Conservation (phyloP, 35 echinoderm and acorn worm species). For the Holothuria glaberrima region DNA sequence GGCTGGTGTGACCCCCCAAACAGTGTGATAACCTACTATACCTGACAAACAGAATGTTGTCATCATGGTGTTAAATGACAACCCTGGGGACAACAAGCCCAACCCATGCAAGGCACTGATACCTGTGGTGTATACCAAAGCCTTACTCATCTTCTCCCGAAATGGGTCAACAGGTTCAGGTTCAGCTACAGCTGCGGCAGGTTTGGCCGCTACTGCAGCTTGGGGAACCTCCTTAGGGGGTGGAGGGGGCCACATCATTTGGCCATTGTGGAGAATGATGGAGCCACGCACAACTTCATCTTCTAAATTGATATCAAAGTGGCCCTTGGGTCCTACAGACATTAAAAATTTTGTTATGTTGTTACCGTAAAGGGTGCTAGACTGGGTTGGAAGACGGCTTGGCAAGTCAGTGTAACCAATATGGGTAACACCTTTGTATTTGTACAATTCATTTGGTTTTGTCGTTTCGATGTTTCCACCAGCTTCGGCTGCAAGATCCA, state of each 20-base stretch:
- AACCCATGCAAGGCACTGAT: conserved; percentile 76
- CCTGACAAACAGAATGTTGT: conserved; percentile 92
- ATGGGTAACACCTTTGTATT: conserved; percentile 95
- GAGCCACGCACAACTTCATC: conserved; percentile 98
- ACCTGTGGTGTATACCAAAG: conserved; percentile 80
- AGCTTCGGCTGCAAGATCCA: conserved; percentile 93
- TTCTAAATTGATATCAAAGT: conserved; percentile 92
- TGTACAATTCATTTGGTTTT: conserved; percentile 86
- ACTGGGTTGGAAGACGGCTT: conserved; percentile 94
- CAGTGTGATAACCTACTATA: conserved; percentile 93
- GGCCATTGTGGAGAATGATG: conserved; percentile 82
- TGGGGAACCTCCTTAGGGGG: conserved; percentile 83
- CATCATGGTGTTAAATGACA: conserved; percentile 89
- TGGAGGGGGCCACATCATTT: conserved; percentile 99
- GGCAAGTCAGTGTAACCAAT: conserved; percentile 93
- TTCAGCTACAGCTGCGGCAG: conserved; percentile 45
- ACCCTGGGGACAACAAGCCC: conserved; percentile 78
- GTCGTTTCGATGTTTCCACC: conserved; percentile 98
- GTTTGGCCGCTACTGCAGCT: conserved; percentile 30
- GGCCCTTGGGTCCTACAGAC: conserved; percentile 86
- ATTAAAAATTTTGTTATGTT: conserved; percentile 97
- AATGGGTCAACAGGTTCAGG: conserved; percentile 73
- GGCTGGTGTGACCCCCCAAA: conserved; percentile 93
- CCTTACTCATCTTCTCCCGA: conserved; percentile 66
- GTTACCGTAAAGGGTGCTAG: conserved; percentile 97